Evolutionary conservation across 2,113 vertebrate species (phyloP).

Genomic region (Falcunculus frontatus): DNA sequence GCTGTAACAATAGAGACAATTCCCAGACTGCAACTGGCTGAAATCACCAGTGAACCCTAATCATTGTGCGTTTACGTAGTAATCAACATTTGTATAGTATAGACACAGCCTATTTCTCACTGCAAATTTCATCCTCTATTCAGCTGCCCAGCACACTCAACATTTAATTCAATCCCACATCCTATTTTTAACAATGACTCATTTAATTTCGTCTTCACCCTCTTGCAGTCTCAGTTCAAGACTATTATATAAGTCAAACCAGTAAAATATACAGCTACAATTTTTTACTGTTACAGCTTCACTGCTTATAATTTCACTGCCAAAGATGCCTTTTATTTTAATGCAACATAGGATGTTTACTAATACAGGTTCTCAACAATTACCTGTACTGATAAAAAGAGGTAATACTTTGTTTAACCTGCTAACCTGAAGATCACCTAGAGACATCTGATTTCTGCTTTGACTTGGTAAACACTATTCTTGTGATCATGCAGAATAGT

Average conservation of each 20-base stretch:
- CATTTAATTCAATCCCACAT: background rate
- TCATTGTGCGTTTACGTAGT: accelerated
- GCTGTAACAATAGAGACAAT: background rate
- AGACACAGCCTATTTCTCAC: background rate
- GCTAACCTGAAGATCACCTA: background rate
- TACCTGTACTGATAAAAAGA: background rate
- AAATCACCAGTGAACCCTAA: background rate
- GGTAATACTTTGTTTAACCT: background rate
- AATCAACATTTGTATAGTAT: background rate
- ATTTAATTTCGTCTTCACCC: conserved; percentile 16
- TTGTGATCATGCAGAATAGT: background rate
- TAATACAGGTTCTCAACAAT: background rate
- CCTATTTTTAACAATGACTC: conserved; percentile 45
- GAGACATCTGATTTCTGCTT: background rate
- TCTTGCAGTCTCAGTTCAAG: background rate
- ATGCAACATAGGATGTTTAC: background rate
- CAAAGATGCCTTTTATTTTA: background rate
- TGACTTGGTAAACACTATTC: background rate
- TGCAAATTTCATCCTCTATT: background rate
- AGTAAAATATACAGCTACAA: background rate
- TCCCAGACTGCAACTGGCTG: background rate
- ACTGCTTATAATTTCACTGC: background rate
- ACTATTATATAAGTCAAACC: background rate
- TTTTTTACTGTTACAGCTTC: background rate
- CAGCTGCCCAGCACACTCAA: background rate